Conservation (phyloP, 2,888 invertebrate species). For the Lithosia quadra region DNA sequence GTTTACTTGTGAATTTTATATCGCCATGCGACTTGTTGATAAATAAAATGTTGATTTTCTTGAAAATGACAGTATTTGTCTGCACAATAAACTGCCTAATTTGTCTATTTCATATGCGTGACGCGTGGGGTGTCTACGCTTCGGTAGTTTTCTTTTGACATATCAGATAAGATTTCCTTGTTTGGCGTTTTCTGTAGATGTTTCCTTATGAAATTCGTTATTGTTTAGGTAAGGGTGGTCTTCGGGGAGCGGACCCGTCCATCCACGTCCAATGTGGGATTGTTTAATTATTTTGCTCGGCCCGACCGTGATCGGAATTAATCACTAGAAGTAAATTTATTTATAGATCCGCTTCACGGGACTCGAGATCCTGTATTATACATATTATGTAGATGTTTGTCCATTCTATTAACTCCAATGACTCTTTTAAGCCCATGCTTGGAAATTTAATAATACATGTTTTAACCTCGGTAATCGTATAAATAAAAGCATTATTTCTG, state of each 20-base stretch:
- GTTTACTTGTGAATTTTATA: constrained; percentile 19
- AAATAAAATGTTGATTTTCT: not conserved
- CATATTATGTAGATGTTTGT: constrained; percentile 34
- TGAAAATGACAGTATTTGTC: not conserved
- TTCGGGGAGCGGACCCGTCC: constrained; percentile 66
- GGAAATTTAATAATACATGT: not conserved
- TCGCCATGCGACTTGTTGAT: not conserved
- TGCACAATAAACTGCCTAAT: constrained; percentile 41
- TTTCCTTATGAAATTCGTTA: constrained; percentile 73
- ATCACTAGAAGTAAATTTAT: constrained; percentile 71
- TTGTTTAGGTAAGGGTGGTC: constrained; percentile 64
- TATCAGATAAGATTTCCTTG: constrained; percentile 58
- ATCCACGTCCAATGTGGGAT: constrained; percentile 70
- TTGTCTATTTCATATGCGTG: constrained; percentile 42
- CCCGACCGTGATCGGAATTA: constrained; percentile 79
- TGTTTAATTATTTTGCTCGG: constrained; percentile 83
- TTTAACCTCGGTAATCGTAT: not conserved
- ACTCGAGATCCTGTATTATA: constrained; percentile 40
- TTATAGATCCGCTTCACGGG: constrained; percentile 56
- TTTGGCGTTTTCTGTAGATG: constrained; percentile 55
- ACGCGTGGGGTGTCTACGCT: constrained; percentile 42
- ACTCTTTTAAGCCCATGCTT: constrained; percentile 9
- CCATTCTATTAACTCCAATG: constrained; percentile 33
- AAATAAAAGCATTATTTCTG: not conserved
- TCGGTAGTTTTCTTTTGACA: constrained; percentile 55